Conservation (phyloP, 2,797 vertebrate genomes). For the Natrix natrix region DNA sequence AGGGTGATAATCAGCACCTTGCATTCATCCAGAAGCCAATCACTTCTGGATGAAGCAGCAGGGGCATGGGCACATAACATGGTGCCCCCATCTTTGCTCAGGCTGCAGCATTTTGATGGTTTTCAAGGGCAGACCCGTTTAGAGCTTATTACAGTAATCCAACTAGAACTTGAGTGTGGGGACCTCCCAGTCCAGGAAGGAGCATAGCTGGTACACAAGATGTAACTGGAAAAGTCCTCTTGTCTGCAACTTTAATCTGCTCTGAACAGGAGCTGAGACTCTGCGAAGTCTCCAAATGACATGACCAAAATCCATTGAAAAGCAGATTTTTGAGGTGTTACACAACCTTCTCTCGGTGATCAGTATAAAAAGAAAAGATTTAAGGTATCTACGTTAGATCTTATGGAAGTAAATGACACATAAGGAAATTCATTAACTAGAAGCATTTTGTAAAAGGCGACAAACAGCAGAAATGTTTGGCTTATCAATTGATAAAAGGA, state of each 20-base stretch:
- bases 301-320: background rate
- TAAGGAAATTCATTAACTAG: background rate
- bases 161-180: background rate
- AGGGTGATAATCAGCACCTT: background rate
- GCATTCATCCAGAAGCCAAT: background rate
- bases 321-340: background rate
- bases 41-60: background rate
- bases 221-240: background rate
- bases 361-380: background rate
- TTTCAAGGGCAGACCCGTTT: background rate
- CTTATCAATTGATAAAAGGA: background rate
- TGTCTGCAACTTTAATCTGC: background rate
- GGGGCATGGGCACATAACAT: background rate
- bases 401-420: background rate
- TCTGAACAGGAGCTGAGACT: background rate
- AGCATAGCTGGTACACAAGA: too few relatives aligned
- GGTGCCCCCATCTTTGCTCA: background rate
- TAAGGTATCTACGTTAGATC: background rate
- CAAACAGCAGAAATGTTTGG: background rate
- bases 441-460: background rate
- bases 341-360: background rate
- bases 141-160: background rate
- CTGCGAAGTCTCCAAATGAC: background rate
- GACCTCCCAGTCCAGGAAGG: background rate
- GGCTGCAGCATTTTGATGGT: background rate